Conservation (phyloP, 37 sponge, comb jelly and placozoan species). For the Sycon ciliatum region DNA sequence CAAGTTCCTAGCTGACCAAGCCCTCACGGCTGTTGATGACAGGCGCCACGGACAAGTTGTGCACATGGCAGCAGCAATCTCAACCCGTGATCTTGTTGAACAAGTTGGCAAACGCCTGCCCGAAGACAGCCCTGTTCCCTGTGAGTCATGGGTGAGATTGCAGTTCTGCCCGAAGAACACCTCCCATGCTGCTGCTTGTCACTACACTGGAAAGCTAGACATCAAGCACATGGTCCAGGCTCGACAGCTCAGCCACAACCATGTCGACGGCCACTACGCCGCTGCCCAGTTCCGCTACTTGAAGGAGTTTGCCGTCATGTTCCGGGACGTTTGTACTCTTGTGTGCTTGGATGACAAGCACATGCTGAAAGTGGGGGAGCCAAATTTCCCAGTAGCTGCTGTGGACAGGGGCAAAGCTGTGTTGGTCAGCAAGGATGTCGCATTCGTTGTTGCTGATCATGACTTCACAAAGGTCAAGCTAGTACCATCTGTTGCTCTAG, state of each 20-base stretch:
- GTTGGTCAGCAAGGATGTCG: constrained; percentile 2
- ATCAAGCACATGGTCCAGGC: constrained; percentile 41
- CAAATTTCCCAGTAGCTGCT: constrained; percentile 43
- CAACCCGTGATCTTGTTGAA: too few relatives aligned
- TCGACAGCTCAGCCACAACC: constrained; percentile 11
- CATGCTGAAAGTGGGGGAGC: constrained; percentile 36
- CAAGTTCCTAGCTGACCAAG: constrained; percentile 30
- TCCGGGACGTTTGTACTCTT: background rate
- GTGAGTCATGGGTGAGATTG: constrained; percentile 21
- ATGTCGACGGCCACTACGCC: constrained; percentile 28
- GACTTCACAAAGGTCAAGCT: constrained; percentile 11
- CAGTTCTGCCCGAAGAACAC: constrained; percentile 32
- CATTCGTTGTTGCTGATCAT: constrained; percentile 40
- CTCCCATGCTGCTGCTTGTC: background rate
- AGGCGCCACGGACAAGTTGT: constrained; percentile 22
- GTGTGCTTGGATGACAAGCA: constrained; percentile 44
- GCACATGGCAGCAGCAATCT: constrained; percentile 31
- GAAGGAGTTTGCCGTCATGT: constrained; percentile 28
- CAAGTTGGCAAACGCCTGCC: background rate
- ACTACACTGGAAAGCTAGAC: constrained; percentile 25
- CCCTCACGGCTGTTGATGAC: constrained; percentile 32
- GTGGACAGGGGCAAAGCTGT: constrained; percentile 29
- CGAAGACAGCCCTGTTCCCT: constrained; percentile 22
- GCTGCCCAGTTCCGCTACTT: constrained; percentile 30
- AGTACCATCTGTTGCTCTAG: constrained; percentile 28